Evolutionary conservation across 2,113 vertebrate species (phyloP).

Genomic region (Abramis brama): DNA sequence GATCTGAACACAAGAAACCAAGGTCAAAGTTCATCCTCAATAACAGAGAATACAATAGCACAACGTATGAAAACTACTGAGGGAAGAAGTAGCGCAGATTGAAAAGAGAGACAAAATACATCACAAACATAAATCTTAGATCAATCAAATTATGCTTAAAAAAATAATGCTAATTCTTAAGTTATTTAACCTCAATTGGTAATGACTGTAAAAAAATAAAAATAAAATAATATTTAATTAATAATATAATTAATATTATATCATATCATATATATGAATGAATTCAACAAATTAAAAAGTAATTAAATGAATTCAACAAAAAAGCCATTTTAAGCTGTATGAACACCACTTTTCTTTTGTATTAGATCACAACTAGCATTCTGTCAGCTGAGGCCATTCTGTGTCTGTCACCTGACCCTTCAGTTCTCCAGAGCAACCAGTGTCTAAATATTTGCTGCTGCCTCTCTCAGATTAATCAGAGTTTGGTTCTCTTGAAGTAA

Average conservation of each 20-base stretch:
- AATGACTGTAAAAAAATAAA: background rate
- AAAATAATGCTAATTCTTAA: too few relatives aligned
- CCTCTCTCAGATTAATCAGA: conserved; percentile 24
- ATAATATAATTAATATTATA: background rate
- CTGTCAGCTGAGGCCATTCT: background rate
- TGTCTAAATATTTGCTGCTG: conserved; percentile 15
- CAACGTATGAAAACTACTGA: conserved; percentile 54
- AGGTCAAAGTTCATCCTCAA: conserved; percentile 68
- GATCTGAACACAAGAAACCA: conserved; percentile 70
- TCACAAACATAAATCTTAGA: background rate
- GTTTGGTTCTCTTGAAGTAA: conserved; percentile 3
- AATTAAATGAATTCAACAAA: background rate
- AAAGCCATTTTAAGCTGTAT: background rate
- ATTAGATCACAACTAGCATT: background rate
- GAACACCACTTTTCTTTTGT: background rate
- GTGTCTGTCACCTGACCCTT: background rate
- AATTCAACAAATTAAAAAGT: background rate
- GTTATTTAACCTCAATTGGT: too few relatives aligned
- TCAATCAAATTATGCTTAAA: too few relatives aligned
- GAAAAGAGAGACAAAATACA: background rate
- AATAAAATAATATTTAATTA: background rate
- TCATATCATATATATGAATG: too few relatives aligned
- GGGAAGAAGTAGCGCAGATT: conserved; percentile 10
- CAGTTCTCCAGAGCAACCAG: background rate
- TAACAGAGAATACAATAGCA: conserved; percentile 63